Evolutionary conservation across 2,888 invertebrate species (phyloP).

Genomic region (Protodeltote pygarga): DNA sequence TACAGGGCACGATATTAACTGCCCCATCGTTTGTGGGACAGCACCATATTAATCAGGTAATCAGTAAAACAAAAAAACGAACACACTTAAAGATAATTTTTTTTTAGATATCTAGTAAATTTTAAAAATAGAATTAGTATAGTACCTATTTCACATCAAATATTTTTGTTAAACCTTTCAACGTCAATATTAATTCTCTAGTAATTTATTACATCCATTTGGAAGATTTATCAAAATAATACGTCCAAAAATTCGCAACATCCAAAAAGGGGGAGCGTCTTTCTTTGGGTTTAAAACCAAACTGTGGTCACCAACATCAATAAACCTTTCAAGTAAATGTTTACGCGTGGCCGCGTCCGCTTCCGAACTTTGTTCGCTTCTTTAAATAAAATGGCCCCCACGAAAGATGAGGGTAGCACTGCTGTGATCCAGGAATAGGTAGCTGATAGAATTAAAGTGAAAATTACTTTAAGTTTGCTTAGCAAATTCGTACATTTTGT

Average conservation of each 20-base stretch:
- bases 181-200: slow-evolving; percentile 9
- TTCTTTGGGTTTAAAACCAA: slow-evolving; percentile 65
- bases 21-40: too few relatives aligned
- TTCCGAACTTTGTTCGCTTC: slow-evolving; percentile 69
- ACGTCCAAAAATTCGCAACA: slow-evolving; percentile 52
- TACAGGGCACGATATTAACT: too few relatives aligned
- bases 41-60: too few relatives aligned
- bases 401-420: slow-evolving; percentile 64
- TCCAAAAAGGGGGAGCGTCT: slow-evolving; percentile 44
- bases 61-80: too few relatives aligned
- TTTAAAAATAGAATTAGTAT: too few relatives aligned
- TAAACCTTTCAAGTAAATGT: slow-evolving; percentile 82
- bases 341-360: slow-evolving; percentile 73
- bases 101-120: too few relatives aligned
- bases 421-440: slow-evolving; percentile 47
- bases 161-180: too few relatives aligned
- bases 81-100: too few relatives aligned
- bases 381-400: slow-evolving; percentile 74
- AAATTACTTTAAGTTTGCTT: slow-evolving; percentile 37
- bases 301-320: slow-evolving; percentile 79
- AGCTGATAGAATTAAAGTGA: slow-evolving; percentile 45
- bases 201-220: slow-evolving; percentile 3
- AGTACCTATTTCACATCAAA: too few relatives aligned
- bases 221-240: slow-evolving; percentile 46
- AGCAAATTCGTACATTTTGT: too few relatives aligned